These are phyloP conservation scores for Mastomys coucha DNA, from an alignment of 2,113 vertebrate species.

Conservation along the genomic window DNA sequence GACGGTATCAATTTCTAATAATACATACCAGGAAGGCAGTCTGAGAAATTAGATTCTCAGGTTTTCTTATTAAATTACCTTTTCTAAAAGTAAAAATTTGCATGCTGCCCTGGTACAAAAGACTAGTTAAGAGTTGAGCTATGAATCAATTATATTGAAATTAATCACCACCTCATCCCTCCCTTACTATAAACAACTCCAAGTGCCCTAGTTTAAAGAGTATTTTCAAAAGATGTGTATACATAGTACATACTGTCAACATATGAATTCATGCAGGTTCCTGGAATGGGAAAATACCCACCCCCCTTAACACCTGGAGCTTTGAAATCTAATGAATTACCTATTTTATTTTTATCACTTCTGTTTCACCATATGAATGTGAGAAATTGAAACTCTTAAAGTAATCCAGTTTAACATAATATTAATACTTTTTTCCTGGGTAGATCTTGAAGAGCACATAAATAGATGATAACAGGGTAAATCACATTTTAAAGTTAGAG, in stretches of 20 bases:
- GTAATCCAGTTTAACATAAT: slow-evolving; percentile 72
- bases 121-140: slow-evolving; percentile 45
- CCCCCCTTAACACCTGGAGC: slow-evolving; percentile 53
- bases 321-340: slow-evolving; percentile 77
- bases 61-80: slow-evolving; percentile 59
- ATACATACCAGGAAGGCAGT: slow-evolving; percentile 59
- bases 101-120: neutral
- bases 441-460: slow-evolving; percentile 73
- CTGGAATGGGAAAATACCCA: slow-evolving; percentile 57
- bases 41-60: slow-evolving; percentile 66
- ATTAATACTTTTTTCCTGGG: slow-evolving; percentile 71
- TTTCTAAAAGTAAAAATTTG: slow-evolving; percentile 64
- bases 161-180: slow-evolving; percentile 32
- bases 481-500: slow-evolving; percentile 75
- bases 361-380: slow-evolving; percentile 61
- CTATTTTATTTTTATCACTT: slow-evolving; percentile 74
- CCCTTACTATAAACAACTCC: slow-evolving; percentile 37
- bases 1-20: slow-evolving; percentile 43
- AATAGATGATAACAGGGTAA: slow-evolving; percentile 76
- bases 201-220: slow-evolving; percentile 58
- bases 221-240: slow-evolving; percentile 52
- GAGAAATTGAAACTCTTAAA: slow-evolving; percentile 70
- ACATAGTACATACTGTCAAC: slow-evolving; percentile 2
- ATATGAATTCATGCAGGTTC: slow-evolving; percentile 32
- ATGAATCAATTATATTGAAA: slow-evolving; percentile 21